phyloP scores from a whole-genome alignment of 2,888 invertebrate species.

The Glyphotaelius pellucidus region DNA sequence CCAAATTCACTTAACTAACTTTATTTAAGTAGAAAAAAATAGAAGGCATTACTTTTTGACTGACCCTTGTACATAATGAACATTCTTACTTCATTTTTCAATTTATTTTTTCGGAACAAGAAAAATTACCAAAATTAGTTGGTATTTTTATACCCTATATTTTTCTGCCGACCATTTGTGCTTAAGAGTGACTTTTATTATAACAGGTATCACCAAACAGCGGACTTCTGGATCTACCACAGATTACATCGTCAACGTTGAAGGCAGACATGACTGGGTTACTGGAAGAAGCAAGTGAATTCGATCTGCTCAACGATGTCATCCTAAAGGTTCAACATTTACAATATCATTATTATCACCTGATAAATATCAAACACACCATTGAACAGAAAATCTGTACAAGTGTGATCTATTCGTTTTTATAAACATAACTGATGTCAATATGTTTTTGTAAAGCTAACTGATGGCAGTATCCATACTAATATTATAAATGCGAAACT shows the following conservation, averaged over 20 bases:
- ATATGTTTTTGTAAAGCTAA: too few relatives aligned
- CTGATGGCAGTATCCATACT: too few relatives aligned
- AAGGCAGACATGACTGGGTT: slow-evolving; percentile 78
- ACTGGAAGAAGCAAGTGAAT: slow-evolving; percentile 79
- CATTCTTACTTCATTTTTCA: too few relatives aligned
- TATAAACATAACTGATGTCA: too few relatives aligned
- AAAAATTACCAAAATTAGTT: too few relatives aligned
- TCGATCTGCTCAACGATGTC: slow-evolving; percentile 85
- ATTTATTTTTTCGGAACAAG: too few relatives aligned
- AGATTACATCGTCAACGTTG: slow-evolving; percentile 73
- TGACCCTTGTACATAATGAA: too few relatives aligned
- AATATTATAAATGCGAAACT: too few relatives aligned
- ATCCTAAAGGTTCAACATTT: slow-evolving; percentile 78
- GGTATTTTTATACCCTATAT: too few relatives aligned
- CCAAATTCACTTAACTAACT: too few relatives aligned
- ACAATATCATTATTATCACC: neutral
- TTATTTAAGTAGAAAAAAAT: too few relatives aligned
- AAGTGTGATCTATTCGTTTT: neutral
- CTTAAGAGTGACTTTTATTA: neutral
- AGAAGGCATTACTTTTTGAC: too few relatives aligned
- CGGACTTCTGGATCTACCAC: slow-evolving; percentile 73
- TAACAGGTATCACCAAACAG: slow-evolving; percentile 75
- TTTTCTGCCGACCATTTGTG: neutral
- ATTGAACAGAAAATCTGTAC: neutral
- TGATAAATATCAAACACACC: neutral